Percentiles rank a stretch among this genome's conserved stretches.
These are phyloP conservation scores for Muntiacus reevesi DNA, from an alignment of 2,113 vertebrate genomes.

Conservation along the genomic window DNA sequence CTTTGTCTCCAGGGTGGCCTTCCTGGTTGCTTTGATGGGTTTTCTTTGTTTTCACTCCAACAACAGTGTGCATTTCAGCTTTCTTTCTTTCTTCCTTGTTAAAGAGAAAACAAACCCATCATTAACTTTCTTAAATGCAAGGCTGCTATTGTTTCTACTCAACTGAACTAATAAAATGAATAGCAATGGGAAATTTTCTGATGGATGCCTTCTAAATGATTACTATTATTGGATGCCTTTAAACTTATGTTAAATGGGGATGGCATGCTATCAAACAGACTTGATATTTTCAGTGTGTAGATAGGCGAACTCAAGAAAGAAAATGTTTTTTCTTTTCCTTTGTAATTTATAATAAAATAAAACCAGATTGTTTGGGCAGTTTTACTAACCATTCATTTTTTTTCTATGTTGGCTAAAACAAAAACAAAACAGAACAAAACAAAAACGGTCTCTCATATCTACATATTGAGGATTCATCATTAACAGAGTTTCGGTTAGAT, in stretches of 20 bases:
- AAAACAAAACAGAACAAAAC: neutral
- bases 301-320: slow-evolving; percentile 14
- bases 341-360: slow-evolving; percentile 29
- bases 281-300: slow-evolving; percentile 12
- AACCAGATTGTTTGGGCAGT: neutral
- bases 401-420: neutral
- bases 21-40: slow-evolving; percentile 14
- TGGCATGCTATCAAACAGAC: slow-evolving; percentile 14
- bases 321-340: neutral
- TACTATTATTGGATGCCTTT: neutral
- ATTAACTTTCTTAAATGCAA: slow-evolving; percentile 32
- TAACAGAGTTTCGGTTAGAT: neutral
- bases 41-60: slow-evolving; percentile 50
- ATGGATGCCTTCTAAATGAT: slow-evolving; percentile 39
- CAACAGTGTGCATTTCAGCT: neutral
- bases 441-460: neutral
- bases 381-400: neutral
- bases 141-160: slow-evolving; percentile 18
- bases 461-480: neutral
- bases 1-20: slow-evolving; percentile 12
- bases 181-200: slow-evolving; percentile 17
- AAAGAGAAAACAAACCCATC: slow-evolving; percentile 31
- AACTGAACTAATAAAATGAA: slow-evolving; percentile 45
- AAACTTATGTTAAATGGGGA: neutral
- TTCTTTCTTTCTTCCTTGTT: neutral